Evolutionary conservation across 2,113 vertebrate species (phyloP), one percentile per base, ranked within the genome.

Genomic region (Hypomesus transpacificus): DNA sequence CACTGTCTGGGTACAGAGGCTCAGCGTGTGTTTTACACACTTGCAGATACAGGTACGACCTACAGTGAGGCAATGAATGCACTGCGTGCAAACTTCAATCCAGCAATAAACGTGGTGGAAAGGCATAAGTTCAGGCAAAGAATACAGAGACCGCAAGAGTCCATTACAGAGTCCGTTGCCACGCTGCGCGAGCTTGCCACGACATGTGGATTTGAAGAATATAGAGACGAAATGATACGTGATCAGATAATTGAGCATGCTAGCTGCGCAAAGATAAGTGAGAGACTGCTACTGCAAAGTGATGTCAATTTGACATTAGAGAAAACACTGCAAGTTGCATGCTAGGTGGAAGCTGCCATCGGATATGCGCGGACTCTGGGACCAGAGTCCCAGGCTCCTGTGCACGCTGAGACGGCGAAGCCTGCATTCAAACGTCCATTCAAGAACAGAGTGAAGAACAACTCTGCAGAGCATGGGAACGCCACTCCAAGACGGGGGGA

Each of bases 1-100:
- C 69, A 79, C 31, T 71, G 73, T 34, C 65, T 68, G 14, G 53
- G 53, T 3, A 57, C 51, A 3, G 69, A 72, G 52, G 69, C 73
- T 0, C 73, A 71, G 17, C 18, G 31, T 7, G 51, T 68, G 14
- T 79, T 79, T 39, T 71, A 72, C 65, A 51, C 63, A 0, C 13
- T 74, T 7, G 26, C 73, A 26, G 24, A 79, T 69, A 68, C 26
- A 67, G 76, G 76, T 61, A 28, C 62, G 28, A 50, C 58, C 8
- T 71, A 54, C 39, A 26, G 21, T 31, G 7, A 51, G 9, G 73
- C 68, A 4, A 34, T 68, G 7, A 39, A 14, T 39, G 72, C 63
- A 3, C 17, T 74, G 16, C 9, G 39, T 9, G 18, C n/a, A 14
- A 9, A 79, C 24, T 79, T 71, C 39, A 68, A 8, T 1, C 76